Percentiles rank a stretch among this genome's conserved stretches.
Conservation (phyloP, 2,797 vertebrate genomes). For the Dicrostonyx torquatus region DNA sequence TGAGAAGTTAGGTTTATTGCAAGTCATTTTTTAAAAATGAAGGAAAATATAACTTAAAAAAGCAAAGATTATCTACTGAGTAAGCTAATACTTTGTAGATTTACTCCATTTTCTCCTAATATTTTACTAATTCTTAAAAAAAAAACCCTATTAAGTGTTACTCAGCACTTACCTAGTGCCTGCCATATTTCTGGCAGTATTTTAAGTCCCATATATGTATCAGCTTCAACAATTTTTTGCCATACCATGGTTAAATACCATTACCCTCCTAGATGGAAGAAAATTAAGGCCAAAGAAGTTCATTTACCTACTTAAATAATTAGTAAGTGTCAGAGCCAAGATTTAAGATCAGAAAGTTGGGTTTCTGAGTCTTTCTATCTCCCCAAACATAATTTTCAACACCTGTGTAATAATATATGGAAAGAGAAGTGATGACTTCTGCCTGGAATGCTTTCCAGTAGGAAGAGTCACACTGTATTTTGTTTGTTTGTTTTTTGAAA, state of each 20-base stretch:
- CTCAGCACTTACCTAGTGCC: background rate
- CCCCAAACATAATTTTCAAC: background rate
- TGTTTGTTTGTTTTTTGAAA: background rate
- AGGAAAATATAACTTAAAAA: background rate
- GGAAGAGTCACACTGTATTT: background rate
- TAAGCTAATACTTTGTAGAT: background rate
- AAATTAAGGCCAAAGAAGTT: background rate
- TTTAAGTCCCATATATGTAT: background rate
- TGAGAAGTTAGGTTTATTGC: background rate
- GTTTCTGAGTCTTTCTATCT: background rate
- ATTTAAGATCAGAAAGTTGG: background rate
- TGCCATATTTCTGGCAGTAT: background rate
- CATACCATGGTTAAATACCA: background rate
- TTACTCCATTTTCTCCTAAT: background rate
- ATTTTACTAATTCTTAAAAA: background rate
- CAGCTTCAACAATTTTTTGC: background rate
- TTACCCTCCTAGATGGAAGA: background rate
- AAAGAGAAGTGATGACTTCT: background rate
- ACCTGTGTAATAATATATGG: background rate
- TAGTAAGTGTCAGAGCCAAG: background rate
- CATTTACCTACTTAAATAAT: background rate
- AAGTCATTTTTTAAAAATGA: slow-evolving; percentile 45
- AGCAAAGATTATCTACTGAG: background rate
- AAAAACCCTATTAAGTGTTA: background rate
- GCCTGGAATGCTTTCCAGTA: background rate